phyloP scores from a whole-genome alignment of 2,888 invertebrate genomes.

The Metallyticus violacea region DNA sequence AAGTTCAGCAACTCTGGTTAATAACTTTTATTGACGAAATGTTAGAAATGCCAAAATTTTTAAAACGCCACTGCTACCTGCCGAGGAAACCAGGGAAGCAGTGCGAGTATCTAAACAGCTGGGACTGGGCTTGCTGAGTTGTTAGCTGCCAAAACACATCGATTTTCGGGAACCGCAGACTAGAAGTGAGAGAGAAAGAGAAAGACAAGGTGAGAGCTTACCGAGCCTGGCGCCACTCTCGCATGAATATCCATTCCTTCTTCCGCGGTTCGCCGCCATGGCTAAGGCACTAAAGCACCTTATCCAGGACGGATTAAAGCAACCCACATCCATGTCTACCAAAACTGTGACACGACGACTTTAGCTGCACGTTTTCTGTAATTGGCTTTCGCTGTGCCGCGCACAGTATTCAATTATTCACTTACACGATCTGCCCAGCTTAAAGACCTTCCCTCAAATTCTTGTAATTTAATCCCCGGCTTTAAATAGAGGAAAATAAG shows the following conservation, averaged over 20 bases:
- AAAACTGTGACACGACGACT: no score
- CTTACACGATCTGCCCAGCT: background rate
- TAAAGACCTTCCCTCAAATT: background rate
- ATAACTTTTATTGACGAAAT: no score
- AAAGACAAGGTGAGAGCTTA: background rate
- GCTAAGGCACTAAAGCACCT: background rate
- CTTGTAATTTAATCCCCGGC: background rate
- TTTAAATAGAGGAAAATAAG: background rate
- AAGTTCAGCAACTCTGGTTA: no score
- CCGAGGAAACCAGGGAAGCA: background rate
- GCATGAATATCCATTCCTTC: no score
- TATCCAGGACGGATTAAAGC: background rate
- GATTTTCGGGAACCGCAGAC: constrained; percentile 32
- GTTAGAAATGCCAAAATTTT: no score
- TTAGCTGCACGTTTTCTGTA: background rate
- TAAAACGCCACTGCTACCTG: background rate
- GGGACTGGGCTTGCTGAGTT: constrained; percentile 30
- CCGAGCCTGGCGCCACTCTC: no score
- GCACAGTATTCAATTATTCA: background rate
- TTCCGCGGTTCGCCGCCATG: background rate
- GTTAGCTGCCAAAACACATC: constrained; percentile 34
- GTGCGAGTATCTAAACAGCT: background rate
- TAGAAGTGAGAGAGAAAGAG: background rate
- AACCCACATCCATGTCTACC: background rate
- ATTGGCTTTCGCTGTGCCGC: background rate